Evolutionary conservation across 2,113 vertebrate species (phyloP).

Genomic region (Ciconia stormi): DNA sequence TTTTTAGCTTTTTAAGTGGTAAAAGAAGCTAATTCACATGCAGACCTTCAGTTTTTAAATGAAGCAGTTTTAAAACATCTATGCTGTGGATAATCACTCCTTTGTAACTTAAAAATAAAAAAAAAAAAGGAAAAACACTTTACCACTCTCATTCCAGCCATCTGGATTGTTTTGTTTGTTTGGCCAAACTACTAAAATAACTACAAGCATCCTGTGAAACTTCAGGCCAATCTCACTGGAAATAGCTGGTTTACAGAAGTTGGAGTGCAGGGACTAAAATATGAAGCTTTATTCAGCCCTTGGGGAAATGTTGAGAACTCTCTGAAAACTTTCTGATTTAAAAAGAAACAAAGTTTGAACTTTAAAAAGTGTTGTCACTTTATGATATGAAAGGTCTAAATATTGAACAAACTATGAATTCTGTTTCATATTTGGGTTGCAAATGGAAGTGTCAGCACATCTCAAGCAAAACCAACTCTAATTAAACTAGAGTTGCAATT

Average conservation of each 20-base stretch:
- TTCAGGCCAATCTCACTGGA: constrained; percentile 28
- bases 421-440: background rate
- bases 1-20: constrained; percentile 30
- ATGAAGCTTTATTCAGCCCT: background rate
- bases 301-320: background rate
- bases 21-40: constrained; percentile 35
- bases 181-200: constrained; percentile 36
- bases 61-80: constrained; percentile 7
- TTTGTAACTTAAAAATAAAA: background rate
- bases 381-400: background rate
- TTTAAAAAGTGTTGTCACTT: background rate
- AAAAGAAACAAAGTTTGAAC: background rate
- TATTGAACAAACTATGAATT: background rate
- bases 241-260: constrained; percentile 6
- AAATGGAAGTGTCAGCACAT: background rate
- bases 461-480: background rate
- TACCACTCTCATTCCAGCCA: background rate
- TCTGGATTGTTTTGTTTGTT: constrained; percentile 35
- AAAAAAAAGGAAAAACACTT: background rate
- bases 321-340: background rate
- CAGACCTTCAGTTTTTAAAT: constrained; percentile 11
- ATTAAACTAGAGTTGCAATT: background rate
- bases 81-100: background rate
- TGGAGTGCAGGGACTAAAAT: background rate
- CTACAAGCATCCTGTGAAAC: constrained; percentile 22